Conservation (phyloP, 2,797 vertebrate genomes). For the Choloepus didactylus region DNA sequence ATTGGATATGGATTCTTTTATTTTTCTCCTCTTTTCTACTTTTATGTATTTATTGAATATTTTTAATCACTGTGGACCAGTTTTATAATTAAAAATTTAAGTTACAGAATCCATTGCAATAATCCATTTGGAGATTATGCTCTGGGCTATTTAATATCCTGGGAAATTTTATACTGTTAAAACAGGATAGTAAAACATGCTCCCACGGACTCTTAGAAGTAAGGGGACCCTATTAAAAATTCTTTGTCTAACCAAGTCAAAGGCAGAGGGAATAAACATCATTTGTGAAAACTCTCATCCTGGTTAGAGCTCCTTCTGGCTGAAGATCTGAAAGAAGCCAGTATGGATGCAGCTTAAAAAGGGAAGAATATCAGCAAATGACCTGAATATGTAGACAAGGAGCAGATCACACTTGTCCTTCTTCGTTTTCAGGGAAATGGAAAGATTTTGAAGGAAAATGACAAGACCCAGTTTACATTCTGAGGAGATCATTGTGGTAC, state of each 20-base stretch:
- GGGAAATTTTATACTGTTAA: neutral
- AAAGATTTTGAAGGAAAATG: neutral
- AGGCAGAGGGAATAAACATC: fast-evolving
- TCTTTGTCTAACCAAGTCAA: neutral
- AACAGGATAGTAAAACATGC: neutral
- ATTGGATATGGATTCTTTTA: neutral
- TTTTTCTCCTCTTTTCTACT: slow-evolving; percentile 11
- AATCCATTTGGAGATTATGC: neutral
- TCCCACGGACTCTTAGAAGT: neutral
- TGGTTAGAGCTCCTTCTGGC: neutral
- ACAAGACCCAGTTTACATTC: neutral
- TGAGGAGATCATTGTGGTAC: neutral
- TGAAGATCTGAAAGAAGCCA: neutral
- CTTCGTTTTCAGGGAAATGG: neutral
- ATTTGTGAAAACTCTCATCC: neutral
- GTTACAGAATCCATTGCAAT: neutral
- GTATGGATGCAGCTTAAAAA: neutral
- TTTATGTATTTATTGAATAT: neutral
- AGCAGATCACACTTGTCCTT: neutral
- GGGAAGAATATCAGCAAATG: neutral
- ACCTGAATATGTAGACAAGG: neutral
- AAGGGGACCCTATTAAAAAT: neutral
- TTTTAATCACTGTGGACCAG: slow-evolving; percentile 10
- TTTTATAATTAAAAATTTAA: slow-evolving; percentile 19
- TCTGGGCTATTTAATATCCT: neutral